These are phyloP conservation scores for Liparis tanakae DNA, from an alignment of 2,797 vertebrate genomes.

Conservation along the genomic window DNA sequence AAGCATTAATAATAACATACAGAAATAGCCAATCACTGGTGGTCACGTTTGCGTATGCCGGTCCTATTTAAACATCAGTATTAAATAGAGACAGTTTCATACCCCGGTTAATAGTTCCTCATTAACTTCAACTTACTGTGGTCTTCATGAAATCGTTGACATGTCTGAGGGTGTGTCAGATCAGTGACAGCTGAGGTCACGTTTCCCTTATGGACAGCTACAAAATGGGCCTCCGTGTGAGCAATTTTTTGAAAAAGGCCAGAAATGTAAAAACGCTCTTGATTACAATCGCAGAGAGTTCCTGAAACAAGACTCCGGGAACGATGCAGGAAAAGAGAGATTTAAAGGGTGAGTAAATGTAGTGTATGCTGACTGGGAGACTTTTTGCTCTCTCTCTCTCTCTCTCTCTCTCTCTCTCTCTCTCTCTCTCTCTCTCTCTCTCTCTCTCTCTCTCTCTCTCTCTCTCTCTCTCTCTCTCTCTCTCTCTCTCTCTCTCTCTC, in stretches of 20 bases:
- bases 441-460: conserved; percentile 27
- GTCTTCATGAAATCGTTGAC: not conserved
- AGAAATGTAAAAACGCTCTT: conserved; percentile 49
- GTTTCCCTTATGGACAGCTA: conserved; percentile 34
- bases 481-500: conserved; percentile 33
- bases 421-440: conserved; percentile 29
- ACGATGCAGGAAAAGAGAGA: conserved; percentile 55
- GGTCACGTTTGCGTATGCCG: not conserved
- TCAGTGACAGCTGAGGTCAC: conserved; percentile 27
- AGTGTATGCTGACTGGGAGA: conserved; percentile 60
- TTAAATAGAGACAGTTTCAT: no score
- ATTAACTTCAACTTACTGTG: not conserved
- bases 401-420: conserved; percentile 27
- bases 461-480: conserved; percentile 17
- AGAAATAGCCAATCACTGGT: not conserved
- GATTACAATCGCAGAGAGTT: conserved; percentile 67
- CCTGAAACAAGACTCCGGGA: conserved; percentile 60
- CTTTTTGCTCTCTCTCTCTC: conserved; percentile 37
- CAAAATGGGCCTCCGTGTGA: conserved; percentile 12
- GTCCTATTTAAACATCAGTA: not conserved
- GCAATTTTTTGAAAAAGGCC: conserved; percentile 25
- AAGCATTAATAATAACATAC: not conserved
- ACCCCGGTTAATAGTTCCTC: not conserved
- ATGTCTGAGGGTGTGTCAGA: conserved; percentile 4
- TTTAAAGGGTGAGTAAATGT: conserved; percentile 70